Conservation (phyloP, 2,797 vertebrate genomes). For the Tiaroga cobitis region DNA sequence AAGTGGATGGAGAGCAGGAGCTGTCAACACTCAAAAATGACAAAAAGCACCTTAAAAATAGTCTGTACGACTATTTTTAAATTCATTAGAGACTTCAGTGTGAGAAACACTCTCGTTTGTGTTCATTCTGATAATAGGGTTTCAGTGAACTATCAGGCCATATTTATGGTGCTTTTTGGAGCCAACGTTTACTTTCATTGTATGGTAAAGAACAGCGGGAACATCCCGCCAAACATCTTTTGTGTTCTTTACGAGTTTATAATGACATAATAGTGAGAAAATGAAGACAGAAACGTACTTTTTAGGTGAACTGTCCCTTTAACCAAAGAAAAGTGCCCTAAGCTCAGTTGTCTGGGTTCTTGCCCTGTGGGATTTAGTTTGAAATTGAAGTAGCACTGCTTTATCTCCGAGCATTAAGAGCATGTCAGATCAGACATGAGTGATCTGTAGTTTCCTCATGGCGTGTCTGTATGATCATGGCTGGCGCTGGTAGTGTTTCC, state of each 20-base stretch:
- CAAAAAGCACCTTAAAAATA: background rate
- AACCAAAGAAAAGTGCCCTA: background rate
- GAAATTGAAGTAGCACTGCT: conserved; percentile 44
- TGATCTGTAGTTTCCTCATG: background rate
- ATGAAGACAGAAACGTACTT: background rate
- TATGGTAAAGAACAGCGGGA: background rate
- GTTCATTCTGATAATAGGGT: too few relatives aligned
- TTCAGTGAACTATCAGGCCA: background rate
- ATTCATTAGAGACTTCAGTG: background rate
- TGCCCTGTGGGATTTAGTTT: background rate
- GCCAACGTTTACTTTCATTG: background rate
- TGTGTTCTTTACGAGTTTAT: background rate
- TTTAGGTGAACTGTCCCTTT: background rate
- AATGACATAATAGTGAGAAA: too few relatives aligned
- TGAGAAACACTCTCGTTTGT: too few relatives aligned
- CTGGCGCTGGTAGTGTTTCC: conserved; percentile 6
- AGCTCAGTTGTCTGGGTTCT: background rate
- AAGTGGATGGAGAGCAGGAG: background rate
- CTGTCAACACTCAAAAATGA: background rate
- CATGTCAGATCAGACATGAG: conserved; percentile 8
- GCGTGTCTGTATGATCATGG: background rate
- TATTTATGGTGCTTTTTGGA: background rate
- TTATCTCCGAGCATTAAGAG: conserved; percentile 39
- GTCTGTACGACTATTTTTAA: too few relatives aligned
- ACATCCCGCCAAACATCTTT: background rate